Conservation (phyloP, 2,888 invertebrate species). For the Erebia palarica region DNA sequence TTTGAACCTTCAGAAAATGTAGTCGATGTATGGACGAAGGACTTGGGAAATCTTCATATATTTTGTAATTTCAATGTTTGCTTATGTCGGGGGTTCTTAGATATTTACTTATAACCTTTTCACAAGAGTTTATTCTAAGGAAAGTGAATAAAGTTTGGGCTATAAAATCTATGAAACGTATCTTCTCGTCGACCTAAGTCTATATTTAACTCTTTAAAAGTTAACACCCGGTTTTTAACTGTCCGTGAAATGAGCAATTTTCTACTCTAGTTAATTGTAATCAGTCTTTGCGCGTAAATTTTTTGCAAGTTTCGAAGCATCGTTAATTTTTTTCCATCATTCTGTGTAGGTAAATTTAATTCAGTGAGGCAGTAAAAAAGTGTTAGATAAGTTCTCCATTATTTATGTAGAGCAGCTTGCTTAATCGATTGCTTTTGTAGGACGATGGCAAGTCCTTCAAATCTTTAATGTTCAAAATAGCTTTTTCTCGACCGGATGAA, state of each 20-base stretch:
- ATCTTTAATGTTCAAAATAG: not conserved
- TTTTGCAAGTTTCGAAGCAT: constrained; percentile 8
- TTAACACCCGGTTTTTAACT: not conserved
- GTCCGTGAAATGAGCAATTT: constrained; percentile 22
- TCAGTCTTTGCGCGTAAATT: constrained; percentile 8
- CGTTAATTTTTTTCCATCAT: constrained; percentile 1
- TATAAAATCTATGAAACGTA: not conserved
- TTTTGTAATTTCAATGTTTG: too few relatives aligned
- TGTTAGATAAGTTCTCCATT: not conserved
- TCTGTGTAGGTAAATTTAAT: constrained; percentile 11
- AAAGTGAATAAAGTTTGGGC: not conserved
- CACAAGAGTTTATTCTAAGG: not conserved
- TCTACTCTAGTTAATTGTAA: not conserved
- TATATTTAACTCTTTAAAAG: constrained; percentile 3
- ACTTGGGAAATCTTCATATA: too few relatives aligned
- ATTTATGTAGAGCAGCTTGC: constrained; percentile 2
- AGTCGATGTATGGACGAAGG: too few relatives aligned
- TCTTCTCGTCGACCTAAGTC: not conserved
- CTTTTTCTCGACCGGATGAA: not conserved
- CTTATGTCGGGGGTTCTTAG: too few relatives aligned
- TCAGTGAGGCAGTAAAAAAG: not conserved
- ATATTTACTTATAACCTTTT: too few relatives aligned
- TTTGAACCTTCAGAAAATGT: not conserved
- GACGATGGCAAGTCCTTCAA: not conserved
- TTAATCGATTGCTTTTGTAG: constrained; percentile 7